Base-by-base conservation (phyloP, 2,888 invertebrate genomes). In the Neuroscelio doddi region DNA sequence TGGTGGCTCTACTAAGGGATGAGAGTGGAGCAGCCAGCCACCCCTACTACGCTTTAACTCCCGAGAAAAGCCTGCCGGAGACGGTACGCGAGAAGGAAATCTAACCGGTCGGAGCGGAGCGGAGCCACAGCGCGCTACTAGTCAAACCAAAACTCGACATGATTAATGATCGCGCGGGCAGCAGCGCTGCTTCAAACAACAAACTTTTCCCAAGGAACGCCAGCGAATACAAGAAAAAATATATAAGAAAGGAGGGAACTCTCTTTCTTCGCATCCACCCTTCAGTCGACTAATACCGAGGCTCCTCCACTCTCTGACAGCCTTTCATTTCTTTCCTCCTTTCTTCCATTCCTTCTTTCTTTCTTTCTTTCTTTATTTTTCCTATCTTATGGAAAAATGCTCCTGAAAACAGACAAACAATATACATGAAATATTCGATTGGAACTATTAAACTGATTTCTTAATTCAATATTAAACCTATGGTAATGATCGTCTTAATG, bases 191-290 rank as follows among this genome's bases (percentile, higher is more conserved):
- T 87, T 86, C 87, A 86, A 88, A 88, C 88, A 88, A 88, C 88
- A 88, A 88, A 88, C 87, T 88, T 88, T 88, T 88, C 88, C 87
- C 87, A 87, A 87, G 86, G 87, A 84, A 81, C 82, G 87, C 74
- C 69, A 67, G 69, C 73, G 71, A 76, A 76, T 73, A 74, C 76
- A 80, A 80, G 81, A 81, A 82, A 82, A 80, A 82, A 81, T 80
- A 79, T 83, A 81, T 79, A 80, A 82, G 82, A 82, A 82, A 82
- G 80, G 80, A 78, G 79, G 79, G 80, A 80, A 82, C 80, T 79
- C 79, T 75, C 79, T 81, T 81, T 83, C 83, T 83, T 83, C 82
- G 81, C 80, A 83, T 83, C 82, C 82, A 83, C 83, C 84, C 84
- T 83, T 84, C 83, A 80, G 78, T 71, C 75, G 73, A 73, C 82